Conservation (phyloP, 2,113 vertebrate species). For the Ellobius talpinus region DNA sequence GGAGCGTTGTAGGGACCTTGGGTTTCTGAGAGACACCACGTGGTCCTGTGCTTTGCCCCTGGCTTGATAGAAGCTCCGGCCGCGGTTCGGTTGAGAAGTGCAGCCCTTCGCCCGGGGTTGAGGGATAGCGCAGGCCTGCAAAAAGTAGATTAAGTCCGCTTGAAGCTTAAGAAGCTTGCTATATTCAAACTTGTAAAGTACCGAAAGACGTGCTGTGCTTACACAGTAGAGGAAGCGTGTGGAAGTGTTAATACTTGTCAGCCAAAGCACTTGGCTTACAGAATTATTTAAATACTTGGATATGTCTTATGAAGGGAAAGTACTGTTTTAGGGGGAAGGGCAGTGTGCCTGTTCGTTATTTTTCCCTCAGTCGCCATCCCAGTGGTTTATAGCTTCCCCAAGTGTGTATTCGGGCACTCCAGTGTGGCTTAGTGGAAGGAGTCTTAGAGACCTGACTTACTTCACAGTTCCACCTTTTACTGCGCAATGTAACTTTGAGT, state of each 20-base stretch:
- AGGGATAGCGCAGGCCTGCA: conserved; percentile 70
- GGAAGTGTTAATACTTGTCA: conserved; percentile 43
- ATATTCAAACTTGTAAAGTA: conserved; percentile 29
- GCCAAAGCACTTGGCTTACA: neutral
- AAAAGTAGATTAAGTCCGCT: neutral
- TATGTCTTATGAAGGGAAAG: neutral
- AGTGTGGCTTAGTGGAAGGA: neutral
- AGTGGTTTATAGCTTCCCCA: neutral
- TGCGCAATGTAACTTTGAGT: neutral
- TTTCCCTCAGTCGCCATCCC: neutral
- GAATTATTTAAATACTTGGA: conserved; percentile 12
- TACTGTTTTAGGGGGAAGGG: neutral
- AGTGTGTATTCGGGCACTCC: neutral
- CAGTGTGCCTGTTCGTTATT: neutral
- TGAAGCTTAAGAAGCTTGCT: neutral
- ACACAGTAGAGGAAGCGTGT: neutral
- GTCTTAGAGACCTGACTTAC: conserved; percentile 27
- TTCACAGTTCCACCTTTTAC: neutral
- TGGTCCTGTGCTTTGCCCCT: conserved; percentile 68
- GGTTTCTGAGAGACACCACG: conserved; percentile 59
- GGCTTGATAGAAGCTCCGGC: conserved; percentile 43
- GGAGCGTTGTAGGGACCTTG: neutral
- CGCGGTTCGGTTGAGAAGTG: conserved; percentile 18
- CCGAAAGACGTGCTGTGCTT: neutral
- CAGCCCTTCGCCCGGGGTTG: conserved; percentile 35